Conservation (phyloP, 2,113 vertebrate genomes). For the Xyrauchen texanus region DNA sequence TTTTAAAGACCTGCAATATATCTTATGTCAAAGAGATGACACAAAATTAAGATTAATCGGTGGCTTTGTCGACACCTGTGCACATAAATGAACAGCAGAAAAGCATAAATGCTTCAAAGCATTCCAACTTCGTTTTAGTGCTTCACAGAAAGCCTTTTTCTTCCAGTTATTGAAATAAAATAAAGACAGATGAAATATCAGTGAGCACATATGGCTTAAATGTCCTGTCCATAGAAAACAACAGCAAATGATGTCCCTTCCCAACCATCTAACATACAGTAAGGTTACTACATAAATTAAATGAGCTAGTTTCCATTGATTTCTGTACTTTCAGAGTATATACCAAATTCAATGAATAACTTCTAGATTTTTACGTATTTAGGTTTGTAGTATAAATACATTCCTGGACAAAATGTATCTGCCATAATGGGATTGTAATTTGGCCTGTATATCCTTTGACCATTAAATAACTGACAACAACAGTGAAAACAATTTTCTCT, state of each 20-base stretch:
- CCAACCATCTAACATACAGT: conserved; percentile 24
- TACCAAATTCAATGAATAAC: too few relatives aligned
- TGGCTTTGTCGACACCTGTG: conserved; percentile 16
- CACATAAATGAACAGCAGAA: conserved; percentile 18
- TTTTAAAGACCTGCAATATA: neutral
- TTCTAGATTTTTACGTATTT: too few relatives aligned
- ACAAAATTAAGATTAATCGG: conserved; percentile 9
- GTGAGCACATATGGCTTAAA: neutral
- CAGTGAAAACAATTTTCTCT: too few relatives aligned
- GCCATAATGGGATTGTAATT: too few relatives aligned
- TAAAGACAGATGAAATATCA: conserved; percentile 15
- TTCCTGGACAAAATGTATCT: too few relatives aligned
- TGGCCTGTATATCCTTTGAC: too few relatives aligned
- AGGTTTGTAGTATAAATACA: too few relatives aligned
- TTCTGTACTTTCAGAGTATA: too few relatives aligned
- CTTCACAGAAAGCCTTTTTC: conserved; percentile 21
- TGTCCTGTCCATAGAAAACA: conserved; percentile 31
- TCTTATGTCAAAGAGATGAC: conserved; percentile 1
- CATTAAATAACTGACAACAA: too few relatives aligned
- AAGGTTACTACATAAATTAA: conserved; percentile 22
- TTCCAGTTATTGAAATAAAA: conserved; percentile 14
- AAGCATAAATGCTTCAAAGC: conserved; percentile 36
- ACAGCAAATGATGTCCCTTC: conserved; percentile 1
- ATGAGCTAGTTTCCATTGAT: neutral
- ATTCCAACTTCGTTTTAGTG: neutral